Evolutionary conservation across 2,797 vertebrate species (phyloP).

Genomic region (Triplophysa bombifrons): DNA sequence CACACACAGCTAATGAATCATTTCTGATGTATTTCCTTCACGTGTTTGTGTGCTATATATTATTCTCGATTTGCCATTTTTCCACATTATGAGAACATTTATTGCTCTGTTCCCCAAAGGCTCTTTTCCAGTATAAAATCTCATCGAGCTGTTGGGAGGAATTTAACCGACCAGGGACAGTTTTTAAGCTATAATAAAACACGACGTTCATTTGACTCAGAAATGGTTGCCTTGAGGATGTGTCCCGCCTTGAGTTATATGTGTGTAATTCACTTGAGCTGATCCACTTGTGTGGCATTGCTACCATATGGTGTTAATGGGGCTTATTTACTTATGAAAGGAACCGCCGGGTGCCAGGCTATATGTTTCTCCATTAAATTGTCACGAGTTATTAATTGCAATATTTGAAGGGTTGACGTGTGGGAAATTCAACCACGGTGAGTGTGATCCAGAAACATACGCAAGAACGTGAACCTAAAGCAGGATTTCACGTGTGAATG

Average conservation of each 20-base stretch:
- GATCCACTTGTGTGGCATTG: constrained; percentile 74
- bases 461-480: not conserved
- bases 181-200: constrained; percentile 27
- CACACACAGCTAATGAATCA: not conserved
- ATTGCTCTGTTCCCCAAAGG: constrained; percentile 16
- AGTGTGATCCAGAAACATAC: not conserved
- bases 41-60: not conserved
- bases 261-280: constrained; percentile 57
- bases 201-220: constrained; percentile 24
- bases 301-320: constrained; percentile 75
- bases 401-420: constrained; percentile 54
- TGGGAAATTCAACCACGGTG: constrained; percentile 16
- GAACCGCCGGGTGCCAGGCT: constrained; percentile 71
- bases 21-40: not conserved
- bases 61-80: not conserved
- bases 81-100: not conserved
- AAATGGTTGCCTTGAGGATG: constrained; percentile 40
- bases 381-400: constrained; percentile 78
- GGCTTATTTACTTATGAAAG: constrained; percentile 63
- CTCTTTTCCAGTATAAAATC: constrained; percentile 13
- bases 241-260: constrained; percentile 17
- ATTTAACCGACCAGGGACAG: constrained; percentile 1
- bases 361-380: constrained; percentile 80
- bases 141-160: constrained; percentile 18
- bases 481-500: not conserved